Evolutionary conservation across 2,113 vertebrate genomes (phyloP).

Genomic region (Centrocercus urophasianus): DNA sequence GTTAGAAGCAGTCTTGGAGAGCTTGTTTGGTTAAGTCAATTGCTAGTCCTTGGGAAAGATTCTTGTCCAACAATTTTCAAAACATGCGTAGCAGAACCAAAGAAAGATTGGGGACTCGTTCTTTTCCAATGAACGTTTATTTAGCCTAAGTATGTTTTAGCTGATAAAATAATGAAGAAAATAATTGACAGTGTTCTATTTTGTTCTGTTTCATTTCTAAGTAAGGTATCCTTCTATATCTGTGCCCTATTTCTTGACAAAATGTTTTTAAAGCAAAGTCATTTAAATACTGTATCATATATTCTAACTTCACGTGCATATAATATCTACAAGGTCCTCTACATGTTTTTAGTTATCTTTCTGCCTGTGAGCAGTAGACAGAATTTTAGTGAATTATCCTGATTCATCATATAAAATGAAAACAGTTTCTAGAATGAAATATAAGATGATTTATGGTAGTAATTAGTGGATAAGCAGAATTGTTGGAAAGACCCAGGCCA

Average conservation of each 20-base stretch:
- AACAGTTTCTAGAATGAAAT: neutral
- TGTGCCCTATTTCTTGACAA: neutral
- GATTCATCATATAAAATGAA: neutral
- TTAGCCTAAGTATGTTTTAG: neutral
- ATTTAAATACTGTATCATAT: rapidly evolving
- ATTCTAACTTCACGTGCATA: neutral
- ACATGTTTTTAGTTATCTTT: neutral
- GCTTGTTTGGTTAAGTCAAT: neutral
- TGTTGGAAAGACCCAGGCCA: neutral
- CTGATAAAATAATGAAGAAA: neutral
- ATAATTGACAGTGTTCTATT: neutral
- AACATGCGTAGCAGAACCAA: neutral
- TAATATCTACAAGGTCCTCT: neutral
- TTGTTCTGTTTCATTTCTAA: neutral
- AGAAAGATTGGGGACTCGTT: neutral
- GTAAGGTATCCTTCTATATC: rapidly evolving
- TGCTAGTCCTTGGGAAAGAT: neutral
- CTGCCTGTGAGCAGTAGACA: neutral
- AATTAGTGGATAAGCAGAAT: neutral
- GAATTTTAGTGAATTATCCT: neutral
- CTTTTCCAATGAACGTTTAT: neutral
- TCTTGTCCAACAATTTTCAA: neutral
- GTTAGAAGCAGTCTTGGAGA: neutral
- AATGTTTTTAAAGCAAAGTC: neutral
- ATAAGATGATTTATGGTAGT: neutral